Percentiles rank a stretch among this genome's conserved stretches.
phyloP scores from a whole-genome alignment of 2,113 vertebrate genomes.

The Castor canadensis region DNA sequence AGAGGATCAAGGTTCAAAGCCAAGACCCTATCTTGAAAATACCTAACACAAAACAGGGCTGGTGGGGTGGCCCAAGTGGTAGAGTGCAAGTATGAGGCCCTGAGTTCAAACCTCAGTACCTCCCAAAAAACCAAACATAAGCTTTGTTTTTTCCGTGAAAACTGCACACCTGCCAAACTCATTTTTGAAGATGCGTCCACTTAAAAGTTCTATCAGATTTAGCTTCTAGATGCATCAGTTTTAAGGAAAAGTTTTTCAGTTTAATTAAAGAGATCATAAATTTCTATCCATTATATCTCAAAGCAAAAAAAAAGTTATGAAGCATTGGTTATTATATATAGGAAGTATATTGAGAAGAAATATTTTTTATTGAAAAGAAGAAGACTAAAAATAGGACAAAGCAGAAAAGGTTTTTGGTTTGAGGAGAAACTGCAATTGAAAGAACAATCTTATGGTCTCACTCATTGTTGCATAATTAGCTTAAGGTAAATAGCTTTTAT shows the following conservation, averaged over 20 bases:
- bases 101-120: too few relatives aligned
- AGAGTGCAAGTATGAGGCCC: too few relatives aligned
- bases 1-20: too few relatives aligned
- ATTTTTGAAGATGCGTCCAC: not conserved
- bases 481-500: constrained; percentile 42
- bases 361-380: not conserved
- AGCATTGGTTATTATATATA: not conserved
- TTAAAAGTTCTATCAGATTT: constrained; percentile 40
- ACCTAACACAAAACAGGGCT: too few relatives aligned
- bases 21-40: too few relatives aligned
- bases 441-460: not conserved
- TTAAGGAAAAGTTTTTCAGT: not conserved
- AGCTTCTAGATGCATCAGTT: not conserved
- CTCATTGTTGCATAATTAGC: constrained; percentile 18
- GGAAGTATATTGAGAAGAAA: constrained; percentile 2
- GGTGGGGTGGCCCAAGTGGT: too few relatives aligned
- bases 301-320: not conserved
- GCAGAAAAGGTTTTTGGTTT: not conserved
- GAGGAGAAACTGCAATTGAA: not conserved
- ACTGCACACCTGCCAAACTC: constrained; percentile 1
- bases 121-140: too few relatives aligned
- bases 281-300: not conserved
- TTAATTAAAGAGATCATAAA: not conserved
- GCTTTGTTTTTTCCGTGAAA: not conserved
- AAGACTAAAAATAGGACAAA: not conserved